Base-by-base conservation (phyloP, 1,140 invertebrate genomes). In the Drosophila suzukii region DNA sequence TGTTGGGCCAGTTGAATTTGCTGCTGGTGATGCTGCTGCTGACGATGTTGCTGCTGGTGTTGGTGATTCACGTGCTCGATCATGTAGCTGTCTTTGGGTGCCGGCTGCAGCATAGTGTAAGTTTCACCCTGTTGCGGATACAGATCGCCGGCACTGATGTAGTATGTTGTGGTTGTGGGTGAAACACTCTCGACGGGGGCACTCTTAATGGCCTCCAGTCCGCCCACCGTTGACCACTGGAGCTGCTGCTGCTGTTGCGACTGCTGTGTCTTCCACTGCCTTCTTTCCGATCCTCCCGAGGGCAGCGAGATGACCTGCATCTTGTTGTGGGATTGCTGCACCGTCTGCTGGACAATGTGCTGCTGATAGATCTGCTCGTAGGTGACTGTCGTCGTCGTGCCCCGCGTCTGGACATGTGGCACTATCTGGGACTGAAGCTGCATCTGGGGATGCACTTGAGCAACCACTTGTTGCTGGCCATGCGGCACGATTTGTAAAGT, bases 101-200 rank as follows among this genome's bases (percentile, higher is more conserved):
- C 61, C 6, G 65, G 65, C 39, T 66, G 46, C 12, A 86, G 56
- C 75, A 86, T 54, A 0, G 81, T 54, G 15, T 78, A 86, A 0
- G 58, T 61, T 17, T 85, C 78, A 8, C 58, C 12, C 43, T 66
- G 51, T n/a, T 75, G 62, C 12, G 72, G 84, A 71, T 91, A 91
- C 13, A 91, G 66, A 70, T 91, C 90, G 50, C 72, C 60, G 17
- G 90, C 74, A 50, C 78, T 88, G 13, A 91, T 91, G 47, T 91
- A 91, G 63, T 91, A 91, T 1, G 90, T 91, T 11, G 88, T 88
- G 12, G 86, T 82, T 27, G 70, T 38, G 54, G 32, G 59, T 6
- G 51, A 4, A 46, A 41, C 34, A 43, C 36, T 57, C 4, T 84
- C 72, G 20, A 74, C 17, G 8, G 83, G 79, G 6, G 78, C 50